These are phyloP conservation scores for Tetanocera ferruginea DNA, from an alignment of 2,888 invertebrate genomes.

Conservation along the genomic window DNA sequence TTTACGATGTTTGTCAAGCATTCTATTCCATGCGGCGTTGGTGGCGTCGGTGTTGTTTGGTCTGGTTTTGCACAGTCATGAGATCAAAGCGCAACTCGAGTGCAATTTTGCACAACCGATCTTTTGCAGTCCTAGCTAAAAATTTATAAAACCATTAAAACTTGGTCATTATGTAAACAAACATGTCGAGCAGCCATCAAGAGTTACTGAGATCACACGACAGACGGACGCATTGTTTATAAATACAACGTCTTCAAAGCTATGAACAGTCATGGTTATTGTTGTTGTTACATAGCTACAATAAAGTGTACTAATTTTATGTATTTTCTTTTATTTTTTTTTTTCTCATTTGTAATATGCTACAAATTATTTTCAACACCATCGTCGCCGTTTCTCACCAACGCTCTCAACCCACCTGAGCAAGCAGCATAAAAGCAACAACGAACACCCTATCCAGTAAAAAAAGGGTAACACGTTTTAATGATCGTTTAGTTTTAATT, in stretches of 20 bases:
- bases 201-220: not conserved
- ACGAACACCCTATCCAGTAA: not conserved
- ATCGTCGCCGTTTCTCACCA: slow-evolving; percentile 8
- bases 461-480: slow-evolving; percentile 31
- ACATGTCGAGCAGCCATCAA: not conserved
- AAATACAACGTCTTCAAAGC: not conserved
- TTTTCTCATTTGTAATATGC: too few species aligned
- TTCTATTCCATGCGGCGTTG: not conserved
- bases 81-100: not conserved
- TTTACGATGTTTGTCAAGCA: not conserved
- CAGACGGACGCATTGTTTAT: not conserved
- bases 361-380: slow-evolving; percentile 4
- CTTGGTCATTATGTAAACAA: slow-evolving; percentile 8
- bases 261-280: too few species aligned
- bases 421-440: not conserved
- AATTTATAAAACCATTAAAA: slow-evolving; percentile 8
- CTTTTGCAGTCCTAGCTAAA: not conserved
- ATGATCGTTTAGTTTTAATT: slow-evolving; percentile 35
- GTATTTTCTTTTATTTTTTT: too few species aligned
- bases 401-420: not conserved
- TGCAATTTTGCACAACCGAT: not conserved
- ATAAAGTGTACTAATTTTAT: too few species aligned
- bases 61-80: not conserved
- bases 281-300: too few species aligned
- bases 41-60: not conserved